Conservation (phyloP, 1,140 invertebrate species). For the Rhopalosiphum maidis region DNA sequence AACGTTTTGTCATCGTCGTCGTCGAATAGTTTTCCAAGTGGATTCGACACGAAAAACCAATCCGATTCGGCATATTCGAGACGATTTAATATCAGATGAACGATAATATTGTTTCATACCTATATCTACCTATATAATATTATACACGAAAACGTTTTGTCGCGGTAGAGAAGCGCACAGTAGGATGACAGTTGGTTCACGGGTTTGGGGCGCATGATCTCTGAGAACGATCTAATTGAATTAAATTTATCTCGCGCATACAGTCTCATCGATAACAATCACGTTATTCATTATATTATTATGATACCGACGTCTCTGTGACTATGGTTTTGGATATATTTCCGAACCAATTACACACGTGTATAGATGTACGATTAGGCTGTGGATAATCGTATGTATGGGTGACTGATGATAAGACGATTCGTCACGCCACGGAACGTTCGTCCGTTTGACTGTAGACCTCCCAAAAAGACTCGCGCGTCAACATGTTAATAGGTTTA, state of each 20-base stretch:
- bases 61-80: not conserved
- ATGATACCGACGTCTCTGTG: not conserved
- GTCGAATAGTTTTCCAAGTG: not conserved
- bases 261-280: not conserved
- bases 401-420: conserved; percentile 24
- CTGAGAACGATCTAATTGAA: not conserved
- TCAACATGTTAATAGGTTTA: conserved; percentile 18
- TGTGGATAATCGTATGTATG: conserved; percentile 35
- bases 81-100: not conserved
- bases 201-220: not conserved
- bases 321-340: not conserved
- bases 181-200: not conserved
- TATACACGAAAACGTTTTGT: not conserved
- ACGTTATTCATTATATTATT: not conserved
- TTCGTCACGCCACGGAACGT: conserved; percentile 41
- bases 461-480: not conserved
- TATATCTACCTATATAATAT: not conserved
- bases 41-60: not conserved
- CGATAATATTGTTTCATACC: not conserved
- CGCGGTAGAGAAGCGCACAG: not conserved
- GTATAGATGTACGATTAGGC: not conserved
- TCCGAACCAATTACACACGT: conserved; percentile 3
- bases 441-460: not conserved
- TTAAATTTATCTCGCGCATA: not conserved
- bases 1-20: conserved; percentile 22